Percentiles rank a stretch among this genome's conserved stretches.
phyloP scores from a whole-genome alignment of 1,140 invertebrate genomes.

The Ostrea edulis region DNA sequence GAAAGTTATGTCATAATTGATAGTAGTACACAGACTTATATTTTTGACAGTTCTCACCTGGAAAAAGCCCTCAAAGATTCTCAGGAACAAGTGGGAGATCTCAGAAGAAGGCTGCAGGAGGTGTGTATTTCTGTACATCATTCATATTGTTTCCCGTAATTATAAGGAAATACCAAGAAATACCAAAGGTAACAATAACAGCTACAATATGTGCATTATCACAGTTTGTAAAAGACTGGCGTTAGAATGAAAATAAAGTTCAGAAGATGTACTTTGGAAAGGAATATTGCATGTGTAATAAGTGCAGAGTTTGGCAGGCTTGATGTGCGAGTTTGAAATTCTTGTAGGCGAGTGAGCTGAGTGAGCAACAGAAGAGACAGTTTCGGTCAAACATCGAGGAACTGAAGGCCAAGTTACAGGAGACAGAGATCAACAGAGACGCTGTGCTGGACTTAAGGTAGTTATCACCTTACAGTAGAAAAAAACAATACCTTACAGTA shows the following conservation, averaged over 20 bases:
- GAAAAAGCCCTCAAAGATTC: slow-evolving; percentile 75
- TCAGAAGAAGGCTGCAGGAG: slow-evolving; percentile 70
- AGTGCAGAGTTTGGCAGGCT: background rate
- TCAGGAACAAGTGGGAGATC: slow-evolving; percentile 71
- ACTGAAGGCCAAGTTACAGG: slow-evolving; percentile 73
- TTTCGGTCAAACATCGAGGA: slow-evolving; percentile 71
- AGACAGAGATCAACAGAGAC: slow-evolving; percentile 72
- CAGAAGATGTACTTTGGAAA: background rate
- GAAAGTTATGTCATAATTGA: too few species aligned
- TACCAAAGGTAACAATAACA: too few species aligned
- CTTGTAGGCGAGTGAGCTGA: slow-evolving; percentile 66
- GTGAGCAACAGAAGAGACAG: slow-evolving; percentile 71
- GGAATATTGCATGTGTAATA: background rate
- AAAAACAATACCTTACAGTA: too few species aligned
- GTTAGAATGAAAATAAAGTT: background rate
- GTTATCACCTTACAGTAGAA: too few species aligned
- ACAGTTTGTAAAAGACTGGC: too few species aligned
- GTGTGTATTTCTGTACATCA: slow-evolving; percentile 52
- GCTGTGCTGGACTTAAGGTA: slow-evolving; percentile 73
- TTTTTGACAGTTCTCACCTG: slow-evolving; percentile 67
- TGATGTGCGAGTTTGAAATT: background rate
- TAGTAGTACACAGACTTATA: background rate
- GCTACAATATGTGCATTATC: too few species aligned
- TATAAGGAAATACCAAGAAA: background rate
- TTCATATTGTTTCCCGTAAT: too few species aligned